These are phyloP conservation scores for Melanargia galathea DNA, from an alignment of 2,888 invertebrate genomes.

Conservation along the genomic window DNA sequence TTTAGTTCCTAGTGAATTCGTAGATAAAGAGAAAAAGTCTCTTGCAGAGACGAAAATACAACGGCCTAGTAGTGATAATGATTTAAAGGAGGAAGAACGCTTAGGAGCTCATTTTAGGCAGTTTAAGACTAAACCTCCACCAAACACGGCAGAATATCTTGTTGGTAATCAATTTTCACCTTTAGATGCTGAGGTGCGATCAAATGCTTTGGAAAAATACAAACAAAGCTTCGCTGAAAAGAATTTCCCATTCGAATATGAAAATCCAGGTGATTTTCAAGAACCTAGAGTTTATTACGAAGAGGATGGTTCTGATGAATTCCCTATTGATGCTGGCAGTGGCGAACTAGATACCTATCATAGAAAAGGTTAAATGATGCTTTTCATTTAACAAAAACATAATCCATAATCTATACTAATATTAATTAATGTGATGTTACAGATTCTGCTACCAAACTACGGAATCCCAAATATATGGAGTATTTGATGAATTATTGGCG, in stretches of 20 bases:
- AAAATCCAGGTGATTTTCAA: conserved; percentile 71
- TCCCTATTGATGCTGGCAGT: conserved; percentile 68
- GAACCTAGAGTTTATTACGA: conserved; percentile 83
- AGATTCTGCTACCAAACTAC: conserved; percentile 47
- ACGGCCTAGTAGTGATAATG: conserved; percentile 49
- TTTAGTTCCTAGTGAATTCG: conserved; percentile 47
- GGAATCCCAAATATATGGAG: conserved; percentile 69
- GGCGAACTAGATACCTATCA: conserved; percentile 67
- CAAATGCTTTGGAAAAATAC: conserved; percentile 73
- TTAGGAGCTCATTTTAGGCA: conserved; percentile 75
- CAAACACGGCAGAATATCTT: conserved; percentile 71
- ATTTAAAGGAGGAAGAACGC: conserved; percentile 74
- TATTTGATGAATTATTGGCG: conserved; percentile 73
- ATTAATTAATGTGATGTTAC: conserved; percentile 14
- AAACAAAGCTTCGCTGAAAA: conserved; percentile 74
- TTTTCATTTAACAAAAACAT: background rate
- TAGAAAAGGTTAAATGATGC: conserved; percentile 57
- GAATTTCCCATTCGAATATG: conserved; percentile 77
- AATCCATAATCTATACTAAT: background rate
- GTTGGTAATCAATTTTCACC: conserved; percentile 68
- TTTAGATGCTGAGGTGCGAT: conserved; percentile 70
- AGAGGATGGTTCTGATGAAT: conserved; percentile 75
- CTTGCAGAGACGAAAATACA: conserved; percentile 53
- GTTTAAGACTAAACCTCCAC: conserved; percentile 63
- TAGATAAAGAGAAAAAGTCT: conserved; percentile 71